A percentile compares a stretch with the other conserved stretches of the same genome.
Evolutionary conservation across 2,888 invertebrate genomes (phyloP).

Genomic region (Lochmaea crataegi): DNA sequence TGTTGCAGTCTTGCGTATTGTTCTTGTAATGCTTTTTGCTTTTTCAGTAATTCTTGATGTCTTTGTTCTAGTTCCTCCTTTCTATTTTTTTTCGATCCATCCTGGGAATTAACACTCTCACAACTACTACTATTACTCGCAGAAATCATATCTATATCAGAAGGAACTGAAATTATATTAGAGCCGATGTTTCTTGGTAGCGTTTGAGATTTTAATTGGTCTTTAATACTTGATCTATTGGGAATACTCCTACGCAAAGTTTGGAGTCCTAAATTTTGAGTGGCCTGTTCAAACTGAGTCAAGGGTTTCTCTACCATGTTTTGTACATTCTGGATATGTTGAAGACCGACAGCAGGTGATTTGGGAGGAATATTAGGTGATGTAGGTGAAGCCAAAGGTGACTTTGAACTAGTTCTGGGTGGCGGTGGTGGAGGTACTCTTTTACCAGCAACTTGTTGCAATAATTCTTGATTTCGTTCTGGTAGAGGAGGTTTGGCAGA

Average conservation of each 20-base stretch:
- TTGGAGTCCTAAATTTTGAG: constrained; percentile 64
- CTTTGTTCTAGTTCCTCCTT: constrained; percentile 86
- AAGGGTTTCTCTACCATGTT: constrained; percentile 62
- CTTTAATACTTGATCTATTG: constrained; percentile 62
- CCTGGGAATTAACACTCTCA: constrained; percentile 81
- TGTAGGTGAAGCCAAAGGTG: constrained; percentile 87
- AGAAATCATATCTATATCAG: constrained; percentile 61
- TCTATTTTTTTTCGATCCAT: constrained; percentile 72
- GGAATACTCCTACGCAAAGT: constrained; percentile 62
- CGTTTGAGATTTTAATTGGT: constrained; percentile 61
- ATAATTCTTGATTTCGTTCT: constrained; percentile 82
- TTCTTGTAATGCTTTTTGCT: constrained; percentile 89
- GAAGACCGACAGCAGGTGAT: constrained; percentile 64
- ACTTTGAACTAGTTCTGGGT: constrained; percentile 89
- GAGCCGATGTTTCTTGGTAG: constrained; percentile 64
- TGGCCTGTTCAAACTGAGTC: constrained; percentile 63
- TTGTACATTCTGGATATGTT: constrained; percentile 64
- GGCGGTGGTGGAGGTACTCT: constrained; percentile 90
- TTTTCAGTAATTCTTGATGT: constrained; percentile 88
- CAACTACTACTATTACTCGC: constrained; percentile 79
- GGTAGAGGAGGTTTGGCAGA: constrained; percentile 83
- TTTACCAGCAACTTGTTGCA: constrained; percentile 75
- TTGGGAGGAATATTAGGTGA: constrained; percentile 76
- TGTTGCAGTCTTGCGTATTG: constrained; percentile 91
- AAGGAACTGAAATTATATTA: constrained; percentile 60